Evolutionary conservation across 1,140 invertebrate genomes (phyloP).

Genomic region (Ips nitidus): DNA sequence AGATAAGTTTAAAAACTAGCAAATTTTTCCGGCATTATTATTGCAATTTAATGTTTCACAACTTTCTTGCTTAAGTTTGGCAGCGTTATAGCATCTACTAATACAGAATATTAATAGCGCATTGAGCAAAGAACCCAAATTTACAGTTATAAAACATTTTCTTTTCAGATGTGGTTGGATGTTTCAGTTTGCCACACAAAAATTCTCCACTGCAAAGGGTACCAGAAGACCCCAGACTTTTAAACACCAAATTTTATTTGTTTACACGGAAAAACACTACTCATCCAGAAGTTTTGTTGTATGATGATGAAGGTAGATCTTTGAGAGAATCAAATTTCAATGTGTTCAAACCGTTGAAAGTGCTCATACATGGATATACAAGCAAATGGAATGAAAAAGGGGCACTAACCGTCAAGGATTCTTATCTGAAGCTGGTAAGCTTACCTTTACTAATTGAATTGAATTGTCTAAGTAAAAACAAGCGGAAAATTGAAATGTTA

Average conservation of each 20-base stretch:
- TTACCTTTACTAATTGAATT: neutral
- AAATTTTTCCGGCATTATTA: no score
- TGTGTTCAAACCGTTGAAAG: conserved; percentile 56
- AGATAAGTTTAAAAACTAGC: no score
- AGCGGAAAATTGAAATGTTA: neutral
- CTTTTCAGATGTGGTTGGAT: conserved; percentile 49
- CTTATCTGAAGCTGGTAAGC: conserved; percentile 51
- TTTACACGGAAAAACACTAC: conserved; percentile 56
- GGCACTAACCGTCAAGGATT: conserved; percentile 41
- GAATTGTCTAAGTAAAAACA: neutral
- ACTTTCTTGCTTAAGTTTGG: no score
- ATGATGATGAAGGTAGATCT: conserved; percentile 53
- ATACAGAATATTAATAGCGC: no score
- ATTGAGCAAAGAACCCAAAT: no score
- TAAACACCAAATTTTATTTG: conserved; percentile 61
- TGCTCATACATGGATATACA: conserved; percentile 61
- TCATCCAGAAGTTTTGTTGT: conserved; percentile 49
- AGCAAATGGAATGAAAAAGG: conserved; percentile 49
- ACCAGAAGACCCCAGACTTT: conserved; percentile 47
- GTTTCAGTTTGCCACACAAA: conserved; percentile 49
- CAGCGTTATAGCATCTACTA: no score
- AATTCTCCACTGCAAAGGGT: conserved; percentile 48
- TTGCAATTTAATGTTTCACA: no score
- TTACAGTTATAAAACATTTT: no score
- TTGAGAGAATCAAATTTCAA: conserved; percentile 59